Base-by-base conservation (phyloP, 2,888 invertebrate genomes). In the Caprella mutica region DNA sequence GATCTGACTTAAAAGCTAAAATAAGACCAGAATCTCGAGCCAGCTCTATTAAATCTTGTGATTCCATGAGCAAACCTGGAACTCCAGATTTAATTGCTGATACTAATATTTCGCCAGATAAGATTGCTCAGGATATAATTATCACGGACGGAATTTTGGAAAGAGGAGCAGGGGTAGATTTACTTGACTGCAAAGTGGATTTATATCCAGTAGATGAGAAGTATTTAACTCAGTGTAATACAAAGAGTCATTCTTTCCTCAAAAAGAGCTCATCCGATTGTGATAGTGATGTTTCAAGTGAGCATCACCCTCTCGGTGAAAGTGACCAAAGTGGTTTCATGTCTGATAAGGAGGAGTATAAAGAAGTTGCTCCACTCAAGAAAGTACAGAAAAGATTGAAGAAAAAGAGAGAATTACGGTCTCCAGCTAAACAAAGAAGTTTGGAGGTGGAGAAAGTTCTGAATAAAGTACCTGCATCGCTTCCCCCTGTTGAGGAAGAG, bases 91-190 rank as follows among this genome's bases (percentile, higher is more conserved):
- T 48, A 27, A 48, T 48, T 48, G 48, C 48, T 48, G 48, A 48
- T 21, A 48, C 48, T 1, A 48, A 48, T 30, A 30, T 48, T 8
- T 48, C 48, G 17, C 48, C 48, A 8, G 48, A 48, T n/a, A 48
- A 30, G 19, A 48, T 48, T 21, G 48, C 48, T 24, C 48, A 48
- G 17, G 48, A 48, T 29, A 48, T 48, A 19, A 48, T 48, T 19
- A 48, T 48, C 30, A 48, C 48, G 5, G 48, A 48, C 30, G 75
- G 44, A 12, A 38, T 35, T 75, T 75, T 35, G 53, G 51, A 44
- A 61, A 65, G 59, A 29, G 62, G 26, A 39, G 57, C 27, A 74
- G 77, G 40, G 63, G 70, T 61, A 75, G 74, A 39, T 74, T 29
- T 23, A 23, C 27, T 30, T 17, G 52, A 52, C 23, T 29, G 40